These are phyloP conservation scores for Oryzias dopingdopingensis DNA, from an alignment of 2,797 vertebrate genomes.

Conservation along the genomic window DNA sequence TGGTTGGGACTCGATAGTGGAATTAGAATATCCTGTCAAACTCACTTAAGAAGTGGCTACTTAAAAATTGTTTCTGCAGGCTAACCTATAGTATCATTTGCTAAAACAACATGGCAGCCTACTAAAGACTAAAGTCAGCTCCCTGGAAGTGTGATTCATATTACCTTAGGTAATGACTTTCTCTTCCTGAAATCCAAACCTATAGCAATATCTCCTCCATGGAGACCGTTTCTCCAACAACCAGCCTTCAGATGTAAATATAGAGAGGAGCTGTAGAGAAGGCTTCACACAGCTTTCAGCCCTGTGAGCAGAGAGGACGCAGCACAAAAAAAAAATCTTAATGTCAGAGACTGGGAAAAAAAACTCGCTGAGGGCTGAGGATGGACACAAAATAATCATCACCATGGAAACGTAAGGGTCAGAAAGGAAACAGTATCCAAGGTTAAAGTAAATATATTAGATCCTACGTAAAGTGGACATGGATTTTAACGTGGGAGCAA, in stretches of 20 bases:
- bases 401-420: conserved; percentile 54
- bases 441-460: no score
- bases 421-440: conserved; percentile 33
- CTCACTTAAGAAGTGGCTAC: no score
- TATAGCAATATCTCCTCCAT: conserved; percentile 15
- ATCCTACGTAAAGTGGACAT: not conserved
- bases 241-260: conserved; percentile 52
- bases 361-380: conserved; percentile 24
- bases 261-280: conserved; percentile 37
- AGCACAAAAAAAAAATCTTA: conserved; percentile 36
- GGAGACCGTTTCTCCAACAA: conserved; percentile 28
- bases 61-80: not conserved
- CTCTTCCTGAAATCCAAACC: conserved; percentile 1
- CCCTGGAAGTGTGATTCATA: not conserved
- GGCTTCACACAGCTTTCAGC: conserved; percentile 39
- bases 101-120: not conserved
- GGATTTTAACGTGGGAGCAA: conserved; percentile 10
- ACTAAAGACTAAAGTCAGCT: not conserved
- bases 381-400: conserved; percentile 21
- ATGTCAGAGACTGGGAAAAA: conserved; percentile 52
- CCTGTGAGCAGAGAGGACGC: conserved; percentile 41
- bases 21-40: no score
- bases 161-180: not conserved
- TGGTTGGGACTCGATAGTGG: no score
- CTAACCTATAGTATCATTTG: not conserved